Evolutionary conservation across 2,113 vertebrate species (phyloP), one percentile per base, ranked within the genome.

Genomic region (Rhynchopsitta pachyrhyncha): DNA sequence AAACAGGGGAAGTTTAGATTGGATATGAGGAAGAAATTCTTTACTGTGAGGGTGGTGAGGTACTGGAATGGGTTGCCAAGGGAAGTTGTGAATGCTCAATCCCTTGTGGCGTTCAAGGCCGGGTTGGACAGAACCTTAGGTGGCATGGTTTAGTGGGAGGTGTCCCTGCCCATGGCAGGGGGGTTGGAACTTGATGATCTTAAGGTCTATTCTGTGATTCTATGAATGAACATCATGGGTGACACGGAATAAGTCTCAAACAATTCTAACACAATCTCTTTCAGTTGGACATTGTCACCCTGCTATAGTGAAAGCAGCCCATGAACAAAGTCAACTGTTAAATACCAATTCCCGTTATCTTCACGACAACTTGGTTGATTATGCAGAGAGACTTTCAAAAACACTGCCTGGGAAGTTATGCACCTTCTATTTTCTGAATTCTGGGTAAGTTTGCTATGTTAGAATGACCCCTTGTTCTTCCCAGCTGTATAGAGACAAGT

Each of bases 241-340:
- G 49, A 49, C 4, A 9, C 0, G 1, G 31, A 73, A 41, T 50
- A 70, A 47, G 29, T 60, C 44, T 81, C 19, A 74, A 59, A 78
- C 23, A 7, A 11, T 16, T 86, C 42, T 66, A 46, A 46, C 13
- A 24, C 22, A 1, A 70, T 97, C 73, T 97, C 88, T 96, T 98
- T 70, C 94, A 99, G 99, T 99, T 68, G 99, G 99, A 53, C 99
- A 99, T 25, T 99, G 99, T 96, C 99, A 99, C 66, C 98, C 99
- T 29, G 97, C 97, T 4, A n/a, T 99, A 69, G 98, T 99, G 76
- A 97, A 97, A 90, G 99, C 99, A 55, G 99, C 99, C n/a, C 94
- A 98, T 0, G 96, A 98, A 71, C 99, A 99, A 92, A 99, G 99
- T 98, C 98, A 98, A 6, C 37, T 98, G 73, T 97, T 99, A 75